Evolutionary conservation across 2,113 vertebrate genomes (phyloP), one percentile per base, ranked within the genome.

Genomic region (Chiloscyllium plagiosum): DNA sequence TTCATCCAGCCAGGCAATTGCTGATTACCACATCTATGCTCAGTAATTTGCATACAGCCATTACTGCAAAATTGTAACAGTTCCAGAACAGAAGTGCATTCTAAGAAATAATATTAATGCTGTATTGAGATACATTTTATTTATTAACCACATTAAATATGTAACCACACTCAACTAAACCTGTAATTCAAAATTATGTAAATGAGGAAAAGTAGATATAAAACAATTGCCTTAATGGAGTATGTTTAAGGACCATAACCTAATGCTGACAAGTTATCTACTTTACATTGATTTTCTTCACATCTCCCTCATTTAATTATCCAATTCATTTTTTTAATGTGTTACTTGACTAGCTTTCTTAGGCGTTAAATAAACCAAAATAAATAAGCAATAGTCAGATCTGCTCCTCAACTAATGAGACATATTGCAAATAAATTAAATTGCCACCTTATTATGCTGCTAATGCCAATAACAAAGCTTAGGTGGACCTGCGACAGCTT

Each of bases 101-200:
- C 50, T 50, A 70, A 95, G 93, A 70, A 42, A 72, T 69, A 72
- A 50, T 29, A 69, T 94, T 72, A 93, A 68, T 42, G 24, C 29
- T 42, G 69, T 42, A n/a, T 92, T 65, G 29, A n/a, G 33, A 68
- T 69, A 26, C 37, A 94, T 94, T 94, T 94, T 68, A 94, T 94
- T 94, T 94, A 94, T 94, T 94, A 69, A 22, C 4, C n/a, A 72
- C 66, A 95, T 95, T 93, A 93, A 93, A n/a, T 93, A 33, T 33
- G 50, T 17, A 90, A 50, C 2, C 47, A 15, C 24, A 12, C n/a
- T 47, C 65, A 13, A 20, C 92, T 94, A 37, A 26, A 69, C 13
- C 66, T 70, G 92, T 70, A 70, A 70, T 95, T 72, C 12, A 95
- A 95, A 52, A 95, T 72, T 76, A 50, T 13, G 29, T 76, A 72